These are phyloP conservation scores for Acleris emargana DNA, from an alignment of 2,888 invertebrate species.

Conservation along the genomic window DNA sequence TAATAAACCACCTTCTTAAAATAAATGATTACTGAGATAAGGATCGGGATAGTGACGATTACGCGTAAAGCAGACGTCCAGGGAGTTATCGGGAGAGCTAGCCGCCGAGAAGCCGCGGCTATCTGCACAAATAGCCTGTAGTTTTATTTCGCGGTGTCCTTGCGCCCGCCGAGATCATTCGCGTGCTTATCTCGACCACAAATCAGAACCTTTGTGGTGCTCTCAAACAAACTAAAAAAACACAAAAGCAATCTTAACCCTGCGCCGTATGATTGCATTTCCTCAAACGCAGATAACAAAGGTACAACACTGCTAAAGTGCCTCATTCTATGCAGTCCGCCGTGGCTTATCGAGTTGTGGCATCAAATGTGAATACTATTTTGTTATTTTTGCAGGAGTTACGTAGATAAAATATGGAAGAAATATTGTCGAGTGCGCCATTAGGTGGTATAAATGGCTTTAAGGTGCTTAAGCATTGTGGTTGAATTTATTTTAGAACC, in stretches of 20 bases:
- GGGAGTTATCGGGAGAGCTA: conserved; percentile 54
- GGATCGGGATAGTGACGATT: conserved; percentile 32
- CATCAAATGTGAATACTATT: conserved; percentile 69
- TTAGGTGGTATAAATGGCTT: conserved; percentile 49
- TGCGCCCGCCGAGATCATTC: conserved; percentile 71
- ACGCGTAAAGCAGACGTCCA: conserved; percentile 28
- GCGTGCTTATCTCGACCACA: conserved; percentile 69
- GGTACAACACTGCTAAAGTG: conserved; percentile 58
- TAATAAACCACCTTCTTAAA: conserved; percentile 32
- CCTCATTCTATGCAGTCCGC: conserved; percentile 65
- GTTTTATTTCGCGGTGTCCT: conserved; percentile 74
- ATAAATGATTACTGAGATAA: conserved; percentile 34
- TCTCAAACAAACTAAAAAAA: conserved; percentile 54
- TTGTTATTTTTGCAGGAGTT: conserved; percentile 78
- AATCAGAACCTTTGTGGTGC: conserved; percentile 70
- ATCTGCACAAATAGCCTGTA: conserved; percentile 60
- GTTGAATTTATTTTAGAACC: conserved; percentile 30
- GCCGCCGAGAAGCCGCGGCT: conserved; percentile 52
- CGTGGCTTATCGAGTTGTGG: conserved; percentile 65
- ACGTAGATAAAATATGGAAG: conserved; percentile 69
- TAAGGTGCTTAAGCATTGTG: conserved; percentile 12
- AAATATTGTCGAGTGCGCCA: conserved; percentile 69
- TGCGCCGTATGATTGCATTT: conserved; percentile 58
- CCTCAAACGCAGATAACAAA: conserved; percentile 55
- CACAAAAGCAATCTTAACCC: conserved; percentile 59